These are phyloP conservation scores for Triplophysa tibetana DNA, from an alignment of 2,113 vertebrate species.

Conservation along the genomic window DNA sequence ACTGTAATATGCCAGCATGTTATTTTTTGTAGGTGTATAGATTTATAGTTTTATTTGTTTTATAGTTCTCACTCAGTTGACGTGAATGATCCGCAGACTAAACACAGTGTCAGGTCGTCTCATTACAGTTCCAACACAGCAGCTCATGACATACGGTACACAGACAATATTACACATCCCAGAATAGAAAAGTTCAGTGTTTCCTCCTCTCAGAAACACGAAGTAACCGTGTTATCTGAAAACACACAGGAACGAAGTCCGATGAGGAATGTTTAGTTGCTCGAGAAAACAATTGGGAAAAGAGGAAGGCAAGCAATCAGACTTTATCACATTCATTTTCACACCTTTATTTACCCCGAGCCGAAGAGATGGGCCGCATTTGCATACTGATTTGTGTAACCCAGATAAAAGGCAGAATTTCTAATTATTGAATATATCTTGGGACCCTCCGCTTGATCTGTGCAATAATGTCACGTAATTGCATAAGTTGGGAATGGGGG, in stretches of 20 bases:
- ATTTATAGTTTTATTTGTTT: no score
- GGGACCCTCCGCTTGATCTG: constrained; percentile 77
- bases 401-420: constrained; percentile 78
- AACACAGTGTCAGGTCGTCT: constrained; percentile 29
- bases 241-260: constrained; percentile 66
- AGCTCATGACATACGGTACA: constrained; percentile 25
- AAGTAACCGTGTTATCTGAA: constrained; percentile 52
- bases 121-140: constrained; percentile 20
- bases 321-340: constrained; percentile 72
- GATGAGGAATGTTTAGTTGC: constrained; percentile 71
- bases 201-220: background rate
- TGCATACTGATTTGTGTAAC: constrained; percentile 79
- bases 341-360: constrained; percentile 80
- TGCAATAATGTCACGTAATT: constrained; percentile 84
- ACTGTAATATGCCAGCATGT: no score
- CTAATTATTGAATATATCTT: constrained; percentile 83
- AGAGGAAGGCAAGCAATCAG: constrained; percentile 71
- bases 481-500: constrained; percentile 71
- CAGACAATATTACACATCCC: constrained; percentile 25
- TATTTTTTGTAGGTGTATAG: no score
- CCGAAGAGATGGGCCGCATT: constrained; percentile 75
- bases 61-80: no score
- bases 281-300: constrained; percentile 71
- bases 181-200: constrained; percentile 19
- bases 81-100: no score